Evolutionary conservation across 2,113 vertebrate species (phyloP), one percentile per base, ranked within the genome.

Genomic region (Thymallus thymallus): DNA sequence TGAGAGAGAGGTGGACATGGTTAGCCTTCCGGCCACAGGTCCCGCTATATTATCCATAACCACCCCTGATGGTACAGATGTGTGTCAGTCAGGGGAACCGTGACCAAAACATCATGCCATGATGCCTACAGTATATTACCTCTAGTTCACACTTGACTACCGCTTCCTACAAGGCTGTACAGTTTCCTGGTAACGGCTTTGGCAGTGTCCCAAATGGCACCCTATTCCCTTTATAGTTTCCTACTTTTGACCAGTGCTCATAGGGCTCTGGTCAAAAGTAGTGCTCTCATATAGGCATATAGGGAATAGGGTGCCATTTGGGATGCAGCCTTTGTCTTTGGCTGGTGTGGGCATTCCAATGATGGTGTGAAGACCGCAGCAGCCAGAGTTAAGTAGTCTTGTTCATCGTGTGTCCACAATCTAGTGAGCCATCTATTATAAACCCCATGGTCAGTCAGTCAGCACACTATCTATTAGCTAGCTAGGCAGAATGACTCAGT

Each of bases 1-100:
- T n/a, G n/a, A n/a, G n/a, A n/a, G n/a, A 91, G 91, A 96, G 93
- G 94, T 95, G 94, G 83, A 87, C 82, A 41, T 80, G 69, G 12
- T 72, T 29, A 85, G 82, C 70, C 76, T 82, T 81, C 77, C 74
- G 70, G 84, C 79, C 83, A 63, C 80, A 84, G 84, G 84, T 87
- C 87, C 83, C 75, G 73, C 74, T 79, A 63, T 79, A 87, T 84
- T 78, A 84, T 48, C 66, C 65, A 75, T 64, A 82, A 84, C 69
- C 75, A 69, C 77, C 65, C 58, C 73, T 71, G 78, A 84, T 84
- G 67, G 13, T 86, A 88, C 85, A 87, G 73, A 84, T 78, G 86
- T 78, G 83, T 78, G 83, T 87, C 61, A 51, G 69, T 29, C 24
- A 64, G 24, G 16, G 76, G 75, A 84, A 72, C 84, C 79, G 85